These are phyloP conservation scores for Malacoraja senta DNA, from an alignment of 2,797 vertebrate genomes.

Conservation along the genomic window DNA sequence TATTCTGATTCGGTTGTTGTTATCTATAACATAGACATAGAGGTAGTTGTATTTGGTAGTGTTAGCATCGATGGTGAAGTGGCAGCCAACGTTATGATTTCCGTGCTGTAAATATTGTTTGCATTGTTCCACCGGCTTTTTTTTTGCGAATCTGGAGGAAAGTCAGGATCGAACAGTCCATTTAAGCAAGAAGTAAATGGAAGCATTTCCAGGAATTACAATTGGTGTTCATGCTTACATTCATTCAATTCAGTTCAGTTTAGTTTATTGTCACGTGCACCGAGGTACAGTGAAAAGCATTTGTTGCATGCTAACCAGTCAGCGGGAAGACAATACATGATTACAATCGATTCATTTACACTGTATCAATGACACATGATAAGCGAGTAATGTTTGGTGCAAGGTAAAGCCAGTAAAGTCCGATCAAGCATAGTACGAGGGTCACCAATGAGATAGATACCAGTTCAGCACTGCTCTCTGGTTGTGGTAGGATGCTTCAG, in stretches of 20 bases:
- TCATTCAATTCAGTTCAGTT: no score
- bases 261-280: no score
- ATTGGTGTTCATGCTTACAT: not conserved
- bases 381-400: no score
- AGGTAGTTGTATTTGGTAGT: not conserved
- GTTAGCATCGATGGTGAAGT: slow-evolving; percentile 44
- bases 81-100: slow-evolving; percentile 47
- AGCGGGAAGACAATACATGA: no score
- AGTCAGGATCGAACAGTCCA: not conserved
- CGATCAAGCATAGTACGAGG: no score
- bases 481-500: no score
- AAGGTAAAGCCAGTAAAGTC: no score
- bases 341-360: not conserved
- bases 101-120: slow-evolving; percentile 43
- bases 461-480: no score
- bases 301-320: no score
- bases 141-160: not conserved
- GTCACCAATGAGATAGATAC: no score
- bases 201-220: not conserved
- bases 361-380: not conserved
- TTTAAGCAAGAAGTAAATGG: no score
- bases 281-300: no score
- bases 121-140: slow-evolving; percentile 43
- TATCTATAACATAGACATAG: not conserved
- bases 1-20: not conserved